phyloP scores from a whole-genome alignment of 1,140 invertebrate species.

The Papilio glaucus region DNA sequence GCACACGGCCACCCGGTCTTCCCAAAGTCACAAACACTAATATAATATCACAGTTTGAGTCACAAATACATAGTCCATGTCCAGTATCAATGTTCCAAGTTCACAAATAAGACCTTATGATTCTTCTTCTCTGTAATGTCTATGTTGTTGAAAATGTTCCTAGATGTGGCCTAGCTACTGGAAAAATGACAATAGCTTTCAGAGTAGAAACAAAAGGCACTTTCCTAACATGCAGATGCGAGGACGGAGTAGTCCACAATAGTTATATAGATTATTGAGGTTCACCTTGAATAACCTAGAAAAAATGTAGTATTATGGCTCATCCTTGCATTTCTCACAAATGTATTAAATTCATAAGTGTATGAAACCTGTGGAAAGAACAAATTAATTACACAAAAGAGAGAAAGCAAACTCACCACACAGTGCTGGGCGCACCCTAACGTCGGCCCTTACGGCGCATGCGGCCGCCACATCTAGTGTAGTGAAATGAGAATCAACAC shows the following conservation, averaged over 20 bases:
- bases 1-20: constrained; percentile 61
- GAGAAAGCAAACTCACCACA: neutral
- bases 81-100: constrained; percentile 36
- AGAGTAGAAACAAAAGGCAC: neutral
- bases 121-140: neutral
- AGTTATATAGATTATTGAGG: neutral
- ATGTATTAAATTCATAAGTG: neutral
- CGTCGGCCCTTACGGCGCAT: neutral
- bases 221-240: neutral
- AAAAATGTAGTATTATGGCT: neutral
- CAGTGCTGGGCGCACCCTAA: neutral
- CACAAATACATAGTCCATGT: constrained; percentile 53
- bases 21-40: constrained; percentile 58
- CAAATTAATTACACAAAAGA: constrained; percentile 3
- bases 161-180: neutral
- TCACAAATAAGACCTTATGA: neutral
- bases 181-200: neutral
- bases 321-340: neutral
- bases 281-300: neutral
- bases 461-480: constrained; percentile 14
- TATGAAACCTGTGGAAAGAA: neutral
- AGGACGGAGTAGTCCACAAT: neutral
- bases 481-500: constrained; percentile 14
- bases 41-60: constrained; percentile 65
- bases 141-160: neutral